A percentile compares a stretch with the other conserved stretches of the same genome.
phyloP scores from a whole-genome alignment of 2,797 vertebrate genomes.

The Cyclura pinguis region DNA sequence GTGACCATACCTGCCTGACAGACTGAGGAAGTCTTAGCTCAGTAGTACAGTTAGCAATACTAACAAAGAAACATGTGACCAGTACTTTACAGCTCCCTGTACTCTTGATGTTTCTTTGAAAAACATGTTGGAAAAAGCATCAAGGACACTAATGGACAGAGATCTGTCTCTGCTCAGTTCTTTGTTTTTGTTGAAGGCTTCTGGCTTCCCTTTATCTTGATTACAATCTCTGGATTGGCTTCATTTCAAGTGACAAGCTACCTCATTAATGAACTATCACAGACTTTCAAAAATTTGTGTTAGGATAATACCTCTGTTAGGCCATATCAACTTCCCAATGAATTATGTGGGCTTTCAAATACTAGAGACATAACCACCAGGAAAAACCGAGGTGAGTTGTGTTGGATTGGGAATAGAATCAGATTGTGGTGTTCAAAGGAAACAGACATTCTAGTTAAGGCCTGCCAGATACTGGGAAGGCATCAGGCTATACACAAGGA shows the following conservation, averaged over 20 bases:
- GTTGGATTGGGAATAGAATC: not conserved
- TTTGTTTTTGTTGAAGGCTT: not conserved
- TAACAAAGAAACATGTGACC: not conserved
- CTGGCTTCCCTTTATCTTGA: too few species aligned
- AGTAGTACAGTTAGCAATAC: not conserved
- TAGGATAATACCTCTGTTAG: not conserved
- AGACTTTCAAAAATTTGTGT: not conserved
- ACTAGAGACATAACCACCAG: not conserved
- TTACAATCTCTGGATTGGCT: not conserved
- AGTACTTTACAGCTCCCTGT: not conserved
- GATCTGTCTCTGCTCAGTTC: too few species aligned
- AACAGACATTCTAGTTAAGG: not conserved
- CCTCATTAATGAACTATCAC: not conserved
- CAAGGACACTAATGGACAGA: not conserved
- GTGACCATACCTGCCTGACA: not conserved
- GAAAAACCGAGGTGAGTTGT: not conserved
- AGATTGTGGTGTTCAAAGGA: not conserved
- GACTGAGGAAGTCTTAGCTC: not conserved
- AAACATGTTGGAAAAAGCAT: not conserved
- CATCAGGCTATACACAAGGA: not conserved
- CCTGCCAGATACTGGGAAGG: not conserved
- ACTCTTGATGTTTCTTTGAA: not conserved
- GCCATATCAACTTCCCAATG: not conserved
- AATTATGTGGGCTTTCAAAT: not conserved
- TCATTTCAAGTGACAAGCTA: not conserved